Evolutionary conservation across 2,888 invertebrate genomes (phyloP).

Genomic region (Elysia crispata): DNA sequence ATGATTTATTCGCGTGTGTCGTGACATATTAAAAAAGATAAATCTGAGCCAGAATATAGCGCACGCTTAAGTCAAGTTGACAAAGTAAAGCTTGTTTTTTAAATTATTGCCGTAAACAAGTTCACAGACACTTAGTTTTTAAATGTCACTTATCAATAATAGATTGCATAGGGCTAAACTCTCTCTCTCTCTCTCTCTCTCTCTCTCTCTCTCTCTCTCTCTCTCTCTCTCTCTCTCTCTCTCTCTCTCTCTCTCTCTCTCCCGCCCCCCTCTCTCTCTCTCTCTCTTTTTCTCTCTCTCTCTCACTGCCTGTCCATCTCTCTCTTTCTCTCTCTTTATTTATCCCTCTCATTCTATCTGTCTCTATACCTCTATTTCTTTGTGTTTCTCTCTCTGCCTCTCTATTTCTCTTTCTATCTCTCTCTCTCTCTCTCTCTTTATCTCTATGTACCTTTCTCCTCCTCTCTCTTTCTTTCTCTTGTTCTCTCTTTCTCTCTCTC

Average conservation of each 20-base stretch:
- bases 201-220: not conserved
- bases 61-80: too few relatives aligned
- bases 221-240: slow-evolving; percentile 6
- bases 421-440: slow-evolving; percentile 6
- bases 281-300: slow-evolving; percentile 12
- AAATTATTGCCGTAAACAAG: too few relatives aligned
- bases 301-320: not conserved
- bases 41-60: too few relatives aligned
- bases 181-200: not conserved
- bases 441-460: not conserved
- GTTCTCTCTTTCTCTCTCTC: not conserved
- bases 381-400: not conserved
- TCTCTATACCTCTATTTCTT: not conserved
- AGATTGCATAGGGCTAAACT: too few relatives aligned
- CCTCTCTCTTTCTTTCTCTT: not conserved
- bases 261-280: not conserved
- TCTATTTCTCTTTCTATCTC: not conserved
- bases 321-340: not conserved
- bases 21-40: too few relatives aligned
- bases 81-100: too few relatives aligned
- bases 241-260: not conserved
- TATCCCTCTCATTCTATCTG: not conserved
- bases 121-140: too few relatives aligned
- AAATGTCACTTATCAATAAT: too few relatives aligned
- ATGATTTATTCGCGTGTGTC: too few relatives aligned